Evolutionary conservation across 2,888 invertebrate genomes (phyloP).

Genomic region (Furcula furcula): DNA sequence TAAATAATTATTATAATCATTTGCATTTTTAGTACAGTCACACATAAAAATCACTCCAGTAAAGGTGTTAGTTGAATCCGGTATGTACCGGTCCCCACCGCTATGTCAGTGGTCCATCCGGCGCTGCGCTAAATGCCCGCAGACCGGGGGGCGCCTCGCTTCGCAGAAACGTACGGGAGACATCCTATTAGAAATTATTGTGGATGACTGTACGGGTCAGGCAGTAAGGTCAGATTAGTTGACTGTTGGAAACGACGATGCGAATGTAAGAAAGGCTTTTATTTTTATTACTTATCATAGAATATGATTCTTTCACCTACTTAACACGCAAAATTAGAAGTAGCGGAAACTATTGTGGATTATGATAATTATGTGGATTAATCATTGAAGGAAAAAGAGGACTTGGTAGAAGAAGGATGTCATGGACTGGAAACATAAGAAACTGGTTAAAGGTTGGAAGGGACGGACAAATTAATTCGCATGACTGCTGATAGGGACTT

Average conservation of each 20-base stretch:
- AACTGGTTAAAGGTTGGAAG: too few species aligned
- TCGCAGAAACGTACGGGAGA: slow-evolving; percentile 33
- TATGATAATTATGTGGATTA: too few species aligned
- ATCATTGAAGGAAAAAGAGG: too few species aligned
- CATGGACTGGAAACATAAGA: too few species aligned
- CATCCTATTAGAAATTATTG: slow-evolving; percentile 41
- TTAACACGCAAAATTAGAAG: too few species aligned
- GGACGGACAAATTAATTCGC: too few species aligned
- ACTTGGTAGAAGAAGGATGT: too few species aligned
- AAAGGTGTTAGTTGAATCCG: slow-evolving; percentile 24
- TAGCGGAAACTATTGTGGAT: too few species aligned
- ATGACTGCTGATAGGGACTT: too few species aligned
- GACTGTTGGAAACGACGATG: not conserved
- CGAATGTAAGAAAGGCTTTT: too few species aligned
- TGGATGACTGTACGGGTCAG: slow-evolving; percentile 16
- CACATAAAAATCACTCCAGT: slow-evolving; percentile 8
- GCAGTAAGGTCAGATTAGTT: not conserved
- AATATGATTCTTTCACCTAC: too few species aligned
- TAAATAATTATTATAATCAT: slow-evolving; percentile 4
- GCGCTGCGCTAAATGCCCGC: slow-evolving; percentile 18
- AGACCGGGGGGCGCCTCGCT: slow-evolving; percentile 43
- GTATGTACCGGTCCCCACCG: slow-evolving; percentile 14
- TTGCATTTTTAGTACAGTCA: slow-evolving; percentile 1
- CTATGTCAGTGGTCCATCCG: slow-evolving; percentile 27
- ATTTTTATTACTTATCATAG: too few species aligned